These are phyloP conservation scores for Sminthopsis crassicaudata DNA, from an alignment of 2,113 vertebrate species.

Conservation along the genomic window DNA sequence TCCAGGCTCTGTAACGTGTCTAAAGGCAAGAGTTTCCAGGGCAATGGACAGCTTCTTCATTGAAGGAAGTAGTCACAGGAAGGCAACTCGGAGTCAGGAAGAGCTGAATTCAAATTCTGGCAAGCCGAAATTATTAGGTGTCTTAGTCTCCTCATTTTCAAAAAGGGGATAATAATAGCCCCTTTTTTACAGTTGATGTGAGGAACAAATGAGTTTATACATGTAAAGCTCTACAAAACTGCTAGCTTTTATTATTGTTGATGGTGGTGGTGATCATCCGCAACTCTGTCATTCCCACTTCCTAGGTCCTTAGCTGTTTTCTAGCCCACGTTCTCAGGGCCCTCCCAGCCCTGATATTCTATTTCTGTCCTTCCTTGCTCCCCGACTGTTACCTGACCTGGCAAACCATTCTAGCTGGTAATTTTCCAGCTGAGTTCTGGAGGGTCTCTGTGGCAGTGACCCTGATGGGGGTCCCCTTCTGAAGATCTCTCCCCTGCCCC, in stretches of 20 bases:
- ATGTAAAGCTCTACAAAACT: not conserved
- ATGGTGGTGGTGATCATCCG: fast-evolving
- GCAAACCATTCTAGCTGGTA: not conserved
- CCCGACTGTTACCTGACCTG: not conserved
- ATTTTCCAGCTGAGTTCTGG: not conserved
- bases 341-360: not conserved
- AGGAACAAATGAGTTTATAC: not conserved
- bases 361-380: not conserved
- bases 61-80: not conserved
- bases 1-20: not conserved
- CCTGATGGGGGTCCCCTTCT: not conserved
- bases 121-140: not conserved
- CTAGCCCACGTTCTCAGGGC: not conserved
- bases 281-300: not conserved
- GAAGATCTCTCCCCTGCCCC: not conserved
- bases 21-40: not conserved
- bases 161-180: not conserved
- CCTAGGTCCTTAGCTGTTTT: not conserved
- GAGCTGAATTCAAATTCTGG: not conserved
- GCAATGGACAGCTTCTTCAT: not conserved
- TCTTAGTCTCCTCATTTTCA: not conserved
- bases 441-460: not conserved
- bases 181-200: not conserved
- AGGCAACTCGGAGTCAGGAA: not conserved
- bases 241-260: not conserved